Conservation (phyloP, 2,113 vertebrate genomes). For the Antechinus stuartii region DNA sequence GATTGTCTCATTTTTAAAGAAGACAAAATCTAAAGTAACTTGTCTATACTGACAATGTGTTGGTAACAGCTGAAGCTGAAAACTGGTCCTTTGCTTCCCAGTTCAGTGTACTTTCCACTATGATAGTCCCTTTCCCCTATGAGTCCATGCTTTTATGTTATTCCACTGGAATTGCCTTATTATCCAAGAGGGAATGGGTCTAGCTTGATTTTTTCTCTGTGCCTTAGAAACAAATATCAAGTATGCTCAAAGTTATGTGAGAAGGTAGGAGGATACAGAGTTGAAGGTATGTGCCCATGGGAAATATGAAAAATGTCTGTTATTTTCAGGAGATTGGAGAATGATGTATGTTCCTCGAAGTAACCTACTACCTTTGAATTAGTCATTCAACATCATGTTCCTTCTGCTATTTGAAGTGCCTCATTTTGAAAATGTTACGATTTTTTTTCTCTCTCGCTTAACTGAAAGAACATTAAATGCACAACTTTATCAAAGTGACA, state of each 20-base stretch:
- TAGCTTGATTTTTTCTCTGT: neutral
- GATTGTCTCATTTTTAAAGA: neutral
- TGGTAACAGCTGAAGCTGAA: neutral
- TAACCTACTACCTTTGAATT: conserved; percentile 72
- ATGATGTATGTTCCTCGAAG: conserved; percentile 71
- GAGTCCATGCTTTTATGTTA: neutral
- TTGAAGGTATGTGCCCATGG: neutral
- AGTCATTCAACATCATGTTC: conserved; percentile 68
- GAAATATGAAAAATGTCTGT: conserved; percentile 65
- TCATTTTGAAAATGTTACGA: conserved; percentile 76
- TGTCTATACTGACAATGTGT: neutral
- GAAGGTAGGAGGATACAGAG: neutral
- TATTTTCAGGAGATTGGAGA: conserved; percentile 60
- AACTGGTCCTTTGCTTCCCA: neutral
- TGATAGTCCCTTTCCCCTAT: neutral
- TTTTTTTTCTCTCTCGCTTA: conserved; percentile 61
- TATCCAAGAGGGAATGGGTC: neutral
- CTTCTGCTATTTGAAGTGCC: conserved; percentile 67
- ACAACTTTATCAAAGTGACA: conserved; percentile 82
- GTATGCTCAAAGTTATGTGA: neutral
- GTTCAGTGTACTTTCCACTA: neutral
- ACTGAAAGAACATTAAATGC: conserved; percentile 78
- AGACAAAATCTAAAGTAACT: neutral
- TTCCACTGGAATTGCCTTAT: neutral
- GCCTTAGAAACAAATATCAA: neutral